Conservation (phyloP, 2,888 invertebrate species). For the Morpho deidamia region DNA sequence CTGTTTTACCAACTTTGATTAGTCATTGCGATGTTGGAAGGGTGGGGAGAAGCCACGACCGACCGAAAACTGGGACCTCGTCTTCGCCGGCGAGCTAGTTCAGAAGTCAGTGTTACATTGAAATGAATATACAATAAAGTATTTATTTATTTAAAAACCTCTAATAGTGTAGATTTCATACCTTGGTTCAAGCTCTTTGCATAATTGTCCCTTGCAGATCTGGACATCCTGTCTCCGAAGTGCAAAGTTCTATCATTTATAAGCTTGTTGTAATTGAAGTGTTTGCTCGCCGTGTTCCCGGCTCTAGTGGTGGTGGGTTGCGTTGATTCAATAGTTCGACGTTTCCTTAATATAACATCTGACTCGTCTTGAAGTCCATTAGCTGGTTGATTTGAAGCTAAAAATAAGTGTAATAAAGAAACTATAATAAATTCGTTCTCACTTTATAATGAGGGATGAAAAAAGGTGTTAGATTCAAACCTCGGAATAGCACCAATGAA, state of each 20-base stretch:
- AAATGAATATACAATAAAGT: no score
- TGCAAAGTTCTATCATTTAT: conserved; percentile 80
- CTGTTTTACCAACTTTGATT: no score
- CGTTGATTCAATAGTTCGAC: conserved; percentile 65
- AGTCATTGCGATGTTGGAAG: no score
- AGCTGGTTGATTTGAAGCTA: conserved; percentile 24
- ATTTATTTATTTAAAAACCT: no score
- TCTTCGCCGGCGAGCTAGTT: no score
- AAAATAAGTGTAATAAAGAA: conserved; percentile 6
- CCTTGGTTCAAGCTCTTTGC: conserved; percentile 60
- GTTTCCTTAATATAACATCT: conserved; percentile 51
- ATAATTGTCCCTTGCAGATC: conserved; percentile 49
- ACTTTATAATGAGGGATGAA: no score
- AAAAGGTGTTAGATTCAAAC: no score
- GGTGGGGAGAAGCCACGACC: no score
- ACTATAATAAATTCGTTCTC: no score
- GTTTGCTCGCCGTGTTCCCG: conserved; percentile 74
- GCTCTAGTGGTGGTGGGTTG: conserved; percentile 57
- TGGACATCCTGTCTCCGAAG: conserved; percentile 29
- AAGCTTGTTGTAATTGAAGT: conserved; percentile 90
- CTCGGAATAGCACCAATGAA: no score
- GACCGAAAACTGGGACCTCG: no score
- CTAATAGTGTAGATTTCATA: conserved; percentile 15
- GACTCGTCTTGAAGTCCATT: conserved; percentile 45
- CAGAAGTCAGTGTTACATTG: no score